A percentile compares a stretch with the other conserved stretches of the same genome.
phyloP scores from a whole-genome alignment of 2,888 invertebrate species.

The Ceraclea dissimilis region DNA sequence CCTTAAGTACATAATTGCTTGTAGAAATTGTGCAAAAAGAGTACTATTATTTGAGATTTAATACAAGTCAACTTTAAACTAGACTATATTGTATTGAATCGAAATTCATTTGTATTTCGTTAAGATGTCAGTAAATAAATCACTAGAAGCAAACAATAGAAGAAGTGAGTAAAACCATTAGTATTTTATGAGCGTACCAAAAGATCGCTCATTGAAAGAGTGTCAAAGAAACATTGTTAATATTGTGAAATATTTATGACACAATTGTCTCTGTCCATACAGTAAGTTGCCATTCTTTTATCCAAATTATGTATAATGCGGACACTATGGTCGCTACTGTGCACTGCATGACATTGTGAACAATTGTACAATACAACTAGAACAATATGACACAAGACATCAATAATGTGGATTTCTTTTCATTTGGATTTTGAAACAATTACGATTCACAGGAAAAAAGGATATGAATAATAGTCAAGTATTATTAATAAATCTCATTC shows the following conservation, averaged over 20 bases:
- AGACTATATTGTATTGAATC: too few species aligned
- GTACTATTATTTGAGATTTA: too few species aligned
- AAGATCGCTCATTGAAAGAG: constrained; percentile 14
- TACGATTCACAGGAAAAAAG: constrained; percentile 15
- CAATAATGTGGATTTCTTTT: not conserved
- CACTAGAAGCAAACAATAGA: constrained; percentile 18
- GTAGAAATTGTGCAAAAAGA: too few species aligned
- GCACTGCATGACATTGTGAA: not conserved
- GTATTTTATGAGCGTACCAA: constrained; percentile 19
- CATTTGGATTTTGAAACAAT: not conserved
- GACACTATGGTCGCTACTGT: constrained; percentile 1
- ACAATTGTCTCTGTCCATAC: constrained; percentile 11
- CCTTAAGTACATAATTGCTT: too few species aligned
- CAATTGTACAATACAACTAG: not conserved
- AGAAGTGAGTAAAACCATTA: constrained; percentile 21
- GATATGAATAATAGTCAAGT: constrained; percentile 6
- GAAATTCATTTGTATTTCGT: too few species aligned
- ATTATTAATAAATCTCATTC: not conserved
- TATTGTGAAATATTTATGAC: constrained; percentile 19
- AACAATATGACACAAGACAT: constrained; percentile 3
- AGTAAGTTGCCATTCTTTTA: constrained; percentile 3
- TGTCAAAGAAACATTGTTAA: constrained; percentile 16
- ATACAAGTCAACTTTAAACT: too few species aligned
- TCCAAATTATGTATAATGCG: constrained; percentile 5
- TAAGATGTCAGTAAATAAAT: constrained; percentile 11